Percentiles rank a stretch among this genome's conserved stretches.
Evolutionary conservation across 2,113 vertebrate genomes (phyloP).

Genomic region (Neolamprologus hecqui): DNA sequence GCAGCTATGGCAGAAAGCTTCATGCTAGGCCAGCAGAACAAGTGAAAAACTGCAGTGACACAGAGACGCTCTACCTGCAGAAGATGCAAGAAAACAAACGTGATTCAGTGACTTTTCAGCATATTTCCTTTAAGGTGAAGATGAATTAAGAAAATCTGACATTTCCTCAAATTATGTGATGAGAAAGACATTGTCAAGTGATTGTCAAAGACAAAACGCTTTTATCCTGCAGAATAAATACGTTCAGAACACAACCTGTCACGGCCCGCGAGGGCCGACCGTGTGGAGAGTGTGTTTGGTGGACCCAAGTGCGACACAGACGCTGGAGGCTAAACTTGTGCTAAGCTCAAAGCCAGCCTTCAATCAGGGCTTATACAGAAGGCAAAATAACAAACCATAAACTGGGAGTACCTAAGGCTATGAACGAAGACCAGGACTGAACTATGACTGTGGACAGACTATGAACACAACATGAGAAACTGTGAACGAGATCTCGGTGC

Average conservation of each 20-base stretch:
- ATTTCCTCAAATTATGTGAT: background rate
- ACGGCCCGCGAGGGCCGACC: fast-evolving
- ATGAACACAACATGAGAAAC: fast-evolving
- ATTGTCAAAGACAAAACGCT: background rate
- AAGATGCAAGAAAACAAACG: background rate
- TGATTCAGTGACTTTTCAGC: background rate
- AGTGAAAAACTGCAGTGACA: constrained; percentile 38
- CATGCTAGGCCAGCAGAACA: background rate
- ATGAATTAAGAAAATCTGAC: background rate
- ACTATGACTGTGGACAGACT: background rate
- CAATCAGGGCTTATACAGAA: background rate
- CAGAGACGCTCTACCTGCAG: constrained; percentile 33
- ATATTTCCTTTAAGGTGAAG: background rate
- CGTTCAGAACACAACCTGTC: background rate
- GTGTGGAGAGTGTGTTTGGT: background rate
- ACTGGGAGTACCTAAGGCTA: background rate
- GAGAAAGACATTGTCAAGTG: fast-evolving
- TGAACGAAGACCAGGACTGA: background rate
- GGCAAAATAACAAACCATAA: background rate
- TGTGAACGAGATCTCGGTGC: fast-evolving
- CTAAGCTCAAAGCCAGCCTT: fast-evolving
- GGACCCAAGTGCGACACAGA: background rate
- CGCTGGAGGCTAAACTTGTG: background rate
- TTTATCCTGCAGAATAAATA: background rate
- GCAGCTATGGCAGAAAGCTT: background rate